A percentile compares a stretch with the other conserved stretches of the same genome.
Evolutionary conservation across 2,113 vertebrate species (phyloP).

Genomic region (Corapipo altera): DNA sequence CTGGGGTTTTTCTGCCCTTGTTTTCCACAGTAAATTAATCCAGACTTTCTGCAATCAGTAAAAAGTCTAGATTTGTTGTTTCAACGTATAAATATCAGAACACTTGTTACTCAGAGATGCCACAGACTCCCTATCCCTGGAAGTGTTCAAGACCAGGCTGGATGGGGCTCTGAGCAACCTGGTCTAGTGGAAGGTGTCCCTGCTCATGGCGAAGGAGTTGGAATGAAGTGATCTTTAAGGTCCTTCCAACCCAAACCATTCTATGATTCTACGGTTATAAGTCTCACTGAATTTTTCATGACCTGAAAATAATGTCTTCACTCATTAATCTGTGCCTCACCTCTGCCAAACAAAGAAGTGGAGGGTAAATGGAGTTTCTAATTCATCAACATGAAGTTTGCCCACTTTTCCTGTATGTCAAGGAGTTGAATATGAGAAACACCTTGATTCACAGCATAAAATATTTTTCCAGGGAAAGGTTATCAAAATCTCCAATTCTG

Average conservation of each 20-base stretch:
- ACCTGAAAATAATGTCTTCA: neutral
- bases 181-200: neutral
- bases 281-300: neutral
- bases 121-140: neutral
- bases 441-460: neutral
- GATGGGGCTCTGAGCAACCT: neutral
- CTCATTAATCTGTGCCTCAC: neutral
- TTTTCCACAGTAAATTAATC: neutral
- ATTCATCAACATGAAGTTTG: neutral
- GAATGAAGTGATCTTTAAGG: neutral
- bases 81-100: neutral
- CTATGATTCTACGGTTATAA: neutral
- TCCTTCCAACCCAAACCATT: neutral
- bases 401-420: neutral
- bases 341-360: neutral
- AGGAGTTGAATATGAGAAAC: neutral
- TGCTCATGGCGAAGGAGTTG: neutral
- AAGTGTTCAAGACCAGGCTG: neutral
- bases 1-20: neutral
- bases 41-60: neutral
- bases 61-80: neutral
- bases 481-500: neutral
- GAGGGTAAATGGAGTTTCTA: neutral
- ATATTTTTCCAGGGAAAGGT: neutral
- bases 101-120: neutral